These are phyloP conservation scores for Hecatera dysodea DNA, from an alignment of 2,888 invertebrate species.

Conservation along the genomic window DNA sequence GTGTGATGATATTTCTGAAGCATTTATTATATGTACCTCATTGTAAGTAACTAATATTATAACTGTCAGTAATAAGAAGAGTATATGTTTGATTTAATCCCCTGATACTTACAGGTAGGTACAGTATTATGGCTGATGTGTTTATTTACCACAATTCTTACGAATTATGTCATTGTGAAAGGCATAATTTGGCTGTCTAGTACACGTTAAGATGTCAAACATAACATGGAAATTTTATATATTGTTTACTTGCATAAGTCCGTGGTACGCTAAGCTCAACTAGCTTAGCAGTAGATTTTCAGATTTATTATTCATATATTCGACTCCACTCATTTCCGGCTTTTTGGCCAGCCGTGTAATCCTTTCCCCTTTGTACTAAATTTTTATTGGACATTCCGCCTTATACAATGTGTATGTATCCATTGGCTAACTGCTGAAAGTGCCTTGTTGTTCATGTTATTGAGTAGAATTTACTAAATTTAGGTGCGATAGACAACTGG, in stretches of 20 bases:
- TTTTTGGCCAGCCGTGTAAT: conserved; percentile 18
- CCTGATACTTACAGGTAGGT: background rate
- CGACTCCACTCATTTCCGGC: background rate
- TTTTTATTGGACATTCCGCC: conserved; percentile 16
- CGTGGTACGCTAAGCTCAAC: no score
- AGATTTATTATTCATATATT: conserved; percentile 19
- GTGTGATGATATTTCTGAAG: no score
- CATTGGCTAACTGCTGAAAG: conserved; percentile 4
- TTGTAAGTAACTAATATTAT: no score
- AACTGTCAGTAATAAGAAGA: no score
- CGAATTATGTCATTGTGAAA: no score
- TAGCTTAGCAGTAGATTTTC: background rate
- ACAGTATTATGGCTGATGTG: no score
- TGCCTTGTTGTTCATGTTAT: conserved; percentile 32
- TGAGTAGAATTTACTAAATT: background rate
- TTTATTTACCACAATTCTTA: no score
- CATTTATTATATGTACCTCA: no score
- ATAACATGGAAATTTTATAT: background rate
- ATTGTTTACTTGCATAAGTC: background rate
- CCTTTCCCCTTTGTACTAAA: conserved; percentile 5
- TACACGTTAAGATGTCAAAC: background rate
- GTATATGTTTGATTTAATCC: no score
- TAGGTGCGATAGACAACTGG: conserved; percentile 12
- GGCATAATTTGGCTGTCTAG: no score
- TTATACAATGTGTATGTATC: conserved; percentile 4